Base-by-base conservation (phyloP, 2,888 invertebrate genomes). In the Ochlodes sylvanus region DNA sequence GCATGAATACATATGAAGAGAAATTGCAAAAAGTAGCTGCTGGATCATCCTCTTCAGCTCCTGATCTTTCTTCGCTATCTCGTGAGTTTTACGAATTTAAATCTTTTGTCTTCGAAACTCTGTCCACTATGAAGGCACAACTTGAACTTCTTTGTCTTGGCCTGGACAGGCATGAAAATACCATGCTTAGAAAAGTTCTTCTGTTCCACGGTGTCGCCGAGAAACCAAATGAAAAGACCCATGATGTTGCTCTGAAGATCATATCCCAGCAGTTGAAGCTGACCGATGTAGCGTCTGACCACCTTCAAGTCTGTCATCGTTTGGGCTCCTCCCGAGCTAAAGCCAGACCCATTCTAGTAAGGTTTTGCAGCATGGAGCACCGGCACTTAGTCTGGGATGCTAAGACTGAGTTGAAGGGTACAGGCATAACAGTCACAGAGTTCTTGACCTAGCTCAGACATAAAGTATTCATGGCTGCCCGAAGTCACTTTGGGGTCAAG, bases 11-110 rank as follows among this genome's bases (percentile, higher is more conserved):
- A 38, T 38, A 38, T 1, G 38, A 38, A 2, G 38, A 38, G 6
- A 38, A 38, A 9, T 10, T 38, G 38, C 38, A 38, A 10, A 38
- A 38, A 38, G 38, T 9, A 7, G 7, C 38, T 10, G 7, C 38
- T 9, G 38, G 38, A 38, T 9, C 38, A 9, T 7, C 10, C 2
- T 38, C 38, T 9, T 10, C 38, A 38, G 9, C 38, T 38, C 9
- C 7, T 7, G 38, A 38, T 9, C 38, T 38, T 10, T 7, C 38
- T 38, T 38, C 38, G 38, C 38, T 38, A 2, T 27, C 27, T 27
- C 10, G 47, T 47, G 61, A 61, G 47, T 61, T 50, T n/a, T 14
- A 12, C 47, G 61, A 61, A 5, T 61, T 61, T 6, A 27, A 50
- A 14, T 12, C 61, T 0, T 50, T 47, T 17, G 47, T 61, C 27